phyloP scores from a whole-genome alignment of 2,113 vertebrate genomes.

The Atrichornis clamosus region DNA sequence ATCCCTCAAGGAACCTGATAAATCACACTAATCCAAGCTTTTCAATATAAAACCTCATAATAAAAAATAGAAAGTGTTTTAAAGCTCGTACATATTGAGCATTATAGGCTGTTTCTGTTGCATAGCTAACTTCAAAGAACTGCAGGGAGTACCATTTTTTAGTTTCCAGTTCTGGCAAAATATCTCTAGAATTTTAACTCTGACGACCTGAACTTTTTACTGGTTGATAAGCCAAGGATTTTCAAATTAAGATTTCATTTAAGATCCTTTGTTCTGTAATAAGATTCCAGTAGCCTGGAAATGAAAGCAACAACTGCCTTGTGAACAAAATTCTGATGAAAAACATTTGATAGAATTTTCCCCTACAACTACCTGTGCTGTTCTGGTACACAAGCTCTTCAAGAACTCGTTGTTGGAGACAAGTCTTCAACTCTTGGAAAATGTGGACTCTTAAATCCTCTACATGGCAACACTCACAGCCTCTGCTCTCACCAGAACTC shows the following conservation, averaged over 20 bases:
- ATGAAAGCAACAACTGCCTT: background rate
- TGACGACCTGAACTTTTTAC: background rate
- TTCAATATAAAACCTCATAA: background rate
- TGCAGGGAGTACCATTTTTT: background rate
- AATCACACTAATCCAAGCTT: background rate
- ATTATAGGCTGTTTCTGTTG: background rate
- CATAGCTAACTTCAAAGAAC: background rate
- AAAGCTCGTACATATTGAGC: background rate
- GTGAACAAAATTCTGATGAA: background rate
- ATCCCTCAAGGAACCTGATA: background rate
- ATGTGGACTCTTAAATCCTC: background rate
- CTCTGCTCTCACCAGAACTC: background rate
- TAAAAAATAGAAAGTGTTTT: background rate
- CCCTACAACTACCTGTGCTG: background rate
- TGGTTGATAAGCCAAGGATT: background rate
- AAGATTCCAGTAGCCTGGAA: background rate
- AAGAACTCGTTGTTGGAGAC: background rate
- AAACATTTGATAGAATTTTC: background rate
- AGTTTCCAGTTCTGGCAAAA: background rate
- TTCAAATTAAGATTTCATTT: conserved; percentile 43
- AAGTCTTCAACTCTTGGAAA: background rate
- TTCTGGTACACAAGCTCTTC: background rate
- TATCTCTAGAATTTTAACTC: background rate
- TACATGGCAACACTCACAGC: background rate
- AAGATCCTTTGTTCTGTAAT: conserved; percentile 9